phyloP scores from a whole-genome alignment of 2,797 vertebrate species.

The Gambusia yucatana region DNA sequence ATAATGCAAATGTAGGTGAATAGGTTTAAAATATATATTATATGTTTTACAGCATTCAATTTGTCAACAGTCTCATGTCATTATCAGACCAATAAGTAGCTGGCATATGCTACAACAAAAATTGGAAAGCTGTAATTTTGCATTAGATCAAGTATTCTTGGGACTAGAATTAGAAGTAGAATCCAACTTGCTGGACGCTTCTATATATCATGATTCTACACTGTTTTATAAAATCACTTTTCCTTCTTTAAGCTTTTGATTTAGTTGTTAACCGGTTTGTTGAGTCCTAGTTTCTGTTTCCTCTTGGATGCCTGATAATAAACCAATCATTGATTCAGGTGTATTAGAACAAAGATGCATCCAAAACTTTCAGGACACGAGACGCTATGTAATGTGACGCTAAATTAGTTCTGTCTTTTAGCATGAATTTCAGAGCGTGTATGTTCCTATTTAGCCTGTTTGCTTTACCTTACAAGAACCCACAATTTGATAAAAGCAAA shows the following conservation, averaged over 20 bases:
- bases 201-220: not conserved
- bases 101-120: not conserved
- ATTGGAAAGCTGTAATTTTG: not conserved
- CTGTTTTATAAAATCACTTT: not conserved
- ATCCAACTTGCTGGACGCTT: not conserved
- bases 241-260: not conserved
- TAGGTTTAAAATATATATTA: not conserved
- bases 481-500: not conserved
- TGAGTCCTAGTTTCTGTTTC: not conserved
- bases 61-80: not conserved
- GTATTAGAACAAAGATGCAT: not conserved
- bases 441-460: not conserved
- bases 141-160: not conserved
- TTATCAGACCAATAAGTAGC: not conserved
- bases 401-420: not conserved
- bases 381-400: not conserved
- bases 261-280: not conserved
- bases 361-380: not conserved
- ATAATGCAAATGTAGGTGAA: not conserved
- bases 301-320: not conserved
- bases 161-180: not conserved
- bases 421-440: not conserved
- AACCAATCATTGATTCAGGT: not conserved
- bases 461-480: not conserved
- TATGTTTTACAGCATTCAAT: not conserved